phyloP scores from a whole-genome alignment of 1,140 invertebrate species.

The Psix sp. region DNA sequence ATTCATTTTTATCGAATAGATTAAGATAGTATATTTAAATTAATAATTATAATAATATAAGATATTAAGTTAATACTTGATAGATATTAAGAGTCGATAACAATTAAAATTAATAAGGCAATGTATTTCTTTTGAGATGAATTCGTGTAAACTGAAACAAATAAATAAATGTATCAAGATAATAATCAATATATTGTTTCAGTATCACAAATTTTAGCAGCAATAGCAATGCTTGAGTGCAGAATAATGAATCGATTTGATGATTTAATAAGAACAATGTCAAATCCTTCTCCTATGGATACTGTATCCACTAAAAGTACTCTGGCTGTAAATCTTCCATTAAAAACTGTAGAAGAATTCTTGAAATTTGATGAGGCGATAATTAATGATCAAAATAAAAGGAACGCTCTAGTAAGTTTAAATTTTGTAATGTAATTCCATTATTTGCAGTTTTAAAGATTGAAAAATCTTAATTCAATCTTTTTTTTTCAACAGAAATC shows the following conservation, averaged over 20 bases:
- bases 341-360: conserved; percentile 53
- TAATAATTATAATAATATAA: too few relatives aligned
- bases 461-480: not conserved
- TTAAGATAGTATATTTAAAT: too few relatives aligned
- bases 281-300: conserved; percentile 49
- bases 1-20: too few relatives aligned
- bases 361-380: conserved; percentile 54
- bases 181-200: conserved; percentile 15
- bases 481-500: conserved; percentile 47
- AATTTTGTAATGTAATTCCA: conserved; percentile 1
- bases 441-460: too few relatives aligned
- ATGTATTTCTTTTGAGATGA: too few relatives aligned
- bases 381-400: conserved; percentile 48
- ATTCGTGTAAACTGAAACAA: too few relatives aligned
- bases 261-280: conserved; percentile 43
- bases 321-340: conserved; percentile 51
- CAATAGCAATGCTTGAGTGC: conserved; percentile 45
- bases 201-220: conserved; percentile 50
- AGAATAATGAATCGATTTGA: conserved; percentile 52
- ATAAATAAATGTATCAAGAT: too few relatives aligned
- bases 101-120: too few relatives aligned
- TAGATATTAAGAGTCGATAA: too few relatives aligned
- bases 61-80: too few relatives aligned
- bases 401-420: conserved; percentile 47
- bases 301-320: conserved; percentile 50